Evolutionary conservation across 2,113 vertebrate species (phyloP), one percentile per base, ranked within the genome.

Genomic region (Cynopterus brachyotis): DNA sequence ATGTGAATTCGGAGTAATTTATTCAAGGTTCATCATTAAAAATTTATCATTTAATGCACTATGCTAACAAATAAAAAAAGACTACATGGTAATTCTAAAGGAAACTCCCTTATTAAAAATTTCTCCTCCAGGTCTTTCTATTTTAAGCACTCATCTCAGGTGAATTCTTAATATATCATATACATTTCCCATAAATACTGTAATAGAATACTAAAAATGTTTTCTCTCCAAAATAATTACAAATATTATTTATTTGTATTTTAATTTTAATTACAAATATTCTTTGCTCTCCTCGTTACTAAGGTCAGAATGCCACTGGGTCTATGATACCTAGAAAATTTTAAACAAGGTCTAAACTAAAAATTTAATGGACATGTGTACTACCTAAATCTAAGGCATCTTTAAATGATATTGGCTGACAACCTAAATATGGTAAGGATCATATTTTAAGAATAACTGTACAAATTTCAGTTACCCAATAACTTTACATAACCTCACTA

Each of bases 301-400:
- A 64, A 62, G 11, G 55, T 84, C 12, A 88, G 55, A 84, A 76
- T 86, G 11, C 42, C 50, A 69, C 47, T 80, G 28, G n/a, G 40
- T 84, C 45, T 47, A 30, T n/a, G 40, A 55, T 28, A 57, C 32
- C 70, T 96, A 35, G 55, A 10, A 95, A 96, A 90, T 95, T 95
- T 89, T 32, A 89, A 88, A 95, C 26, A 73, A 67, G 28, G 3
- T 94, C 50, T 92, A 50, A 94, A 57, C 40, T 78, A 89, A 90
- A 92, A 64, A 90, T 47, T 73, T 90, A 57, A 64, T 73, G n/a
- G 78, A 94, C 88, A 87, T 57, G 45, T 26, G 53, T 9, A 57
- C 20, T 60, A 72, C 22, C 7, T 78, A 79, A 96, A 45, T 37
- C 35, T 73, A 11, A 24, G 50, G 28, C 20, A 60, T 88, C n/a